A percentile compares a stretch with the other conserved stretches of the same genome.
Evolutionary conservation across 2,797 vertebrate genomes (phyloP).

Genomic region (Labroides dimidiatus): DNA sequence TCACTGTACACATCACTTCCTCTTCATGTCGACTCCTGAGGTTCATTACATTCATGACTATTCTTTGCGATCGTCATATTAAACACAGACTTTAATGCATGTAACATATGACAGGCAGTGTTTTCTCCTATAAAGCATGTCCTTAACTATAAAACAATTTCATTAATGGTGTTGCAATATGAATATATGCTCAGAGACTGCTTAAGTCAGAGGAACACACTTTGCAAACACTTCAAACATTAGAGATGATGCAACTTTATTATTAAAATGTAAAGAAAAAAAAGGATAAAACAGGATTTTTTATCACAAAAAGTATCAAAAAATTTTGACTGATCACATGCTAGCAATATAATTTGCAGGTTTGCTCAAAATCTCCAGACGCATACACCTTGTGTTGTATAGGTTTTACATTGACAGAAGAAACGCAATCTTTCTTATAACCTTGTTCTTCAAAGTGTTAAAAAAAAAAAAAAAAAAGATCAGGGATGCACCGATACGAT

Average conservation of each 20-base stretch:
- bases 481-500: too few species aligned
- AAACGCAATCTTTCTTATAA: too few species aligned
- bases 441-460: not conserved
- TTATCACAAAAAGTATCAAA: too few species aligned
- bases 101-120: not conserved
- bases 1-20: constrained; percentile 18
- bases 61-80: not conserved
- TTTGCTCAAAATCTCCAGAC: too few species aligned
- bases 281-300: not conserved
- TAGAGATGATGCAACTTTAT: too few species aligned
- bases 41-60: not conserved
- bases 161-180: not conserved
- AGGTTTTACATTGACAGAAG: too few species aligned
- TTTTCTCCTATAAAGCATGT: not conserved
- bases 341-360: not conserved
- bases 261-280: too few species aligned
- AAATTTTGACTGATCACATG: too few species aligned
- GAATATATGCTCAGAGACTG: not conserved
- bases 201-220: not conserved
- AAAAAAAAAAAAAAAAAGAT: too few species aligned
- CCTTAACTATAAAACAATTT: not conserved
- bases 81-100: not conserved
- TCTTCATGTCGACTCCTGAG: constrained; percentile 13
- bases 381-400: too few species aligned
- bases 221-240: not conserved